Percentiles rank a stretch among this genome's conserved stretches.
Evolutionary conservation across 1,140 invertebrate genomes (phyloP).

Genomic region (Pogonomyrmex californicus): DNA sequence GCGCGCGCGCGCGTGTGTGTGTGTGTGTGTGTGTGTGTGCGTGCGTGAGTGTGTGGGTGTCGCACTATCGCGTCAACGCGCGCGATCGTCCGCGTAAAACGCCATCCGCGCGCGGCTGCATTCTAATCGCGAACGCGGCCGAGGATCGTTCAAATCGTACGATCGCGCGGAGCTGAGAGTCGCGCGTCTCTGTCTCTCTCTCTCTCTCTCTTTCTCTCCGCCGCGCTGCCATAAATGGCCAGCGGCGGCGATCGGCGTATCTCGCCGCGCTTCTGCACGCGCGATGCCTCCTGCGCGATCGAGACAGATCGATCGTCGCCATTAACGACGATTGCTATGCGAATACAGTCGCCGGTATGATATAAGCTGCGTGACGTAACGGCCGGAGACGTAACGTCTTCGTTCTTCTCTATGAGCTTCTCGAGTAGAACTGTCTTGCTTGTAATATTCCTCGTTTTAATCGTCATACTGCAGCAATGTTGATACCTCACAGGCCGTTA

Average conservation of each 20-base stretch:
- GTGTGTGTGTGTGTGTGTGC: no score
- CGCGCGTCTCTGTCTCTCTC: slow-evolving; percentile 14
- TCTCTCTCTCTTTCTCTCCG: not conserved
- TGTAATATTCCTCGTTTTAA: not conserved
- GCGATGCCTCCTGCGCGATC: slow-evolving; percentile 57
- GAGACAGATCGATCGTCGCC: slow-evolving; percentile 61
- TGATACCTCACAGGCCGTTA: slow-evolving; percentile 23
- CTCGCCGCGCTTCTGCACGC: no score
- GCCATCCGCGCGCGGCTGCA: slow-evolving; percentile 1
- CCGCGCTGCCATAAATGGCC: slow-evolving; percentile 69
- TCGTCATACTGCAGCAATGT: not conserved
- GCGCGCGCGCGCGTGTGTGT: slow-evolving; percentile 18
- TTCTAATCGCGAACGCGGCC: slow-evolving; percentile 60
- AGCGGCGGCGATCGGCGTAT: slow-evolving; percentile 49
- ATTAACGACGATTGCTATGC: slow-evolving; percentile 59
- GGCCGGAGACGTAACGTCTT: slow-evolving; percentile 20
- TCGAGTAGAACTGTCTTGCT: not conserved
- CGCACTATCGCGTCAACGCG: not conserved
- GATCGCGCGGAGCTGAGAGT: slow-evolving; percentile 47
- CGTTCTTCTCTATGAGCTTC: not conserved
- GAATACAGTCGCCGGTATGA: slow-evolving; percentile 35
- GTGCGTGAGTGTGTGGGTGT: slow-evolving; percentile 50
- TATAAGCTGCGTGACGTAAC: slow-evolving; percentile 57
- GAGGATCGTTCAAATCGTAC: slow-evolving; percentile 35
- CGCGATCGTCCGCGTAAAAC: slow-evolving; percentile 38